phyloP scores from a whole-genome alignment of 23 tunicate genomes.

The Oikopleura albicans region DNA sequence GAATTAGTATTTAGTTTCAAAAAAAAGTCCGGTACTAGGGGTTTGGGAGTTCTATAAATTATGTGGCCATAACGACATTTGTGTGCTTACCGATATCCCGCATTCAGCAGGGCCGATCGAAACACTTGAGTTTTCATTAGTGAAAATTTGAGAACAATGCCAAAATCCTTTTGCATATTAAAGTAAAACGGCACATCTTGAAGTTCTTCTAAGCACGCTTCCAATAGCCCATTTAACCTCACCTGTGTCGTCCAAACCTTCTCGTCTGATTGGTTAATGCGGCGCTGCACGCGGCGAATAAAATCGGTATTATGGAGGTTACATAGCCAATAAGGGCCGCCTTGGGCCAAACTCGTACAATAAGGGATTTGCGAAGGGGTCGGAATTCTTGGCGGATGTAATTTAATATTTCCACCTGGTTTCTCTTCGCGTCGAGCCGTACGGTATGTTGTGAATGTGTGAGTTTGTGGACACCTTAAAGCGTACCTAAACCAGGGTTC shows the following conservation, averaged over 20 bases:
- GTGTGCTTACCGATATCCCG: slow-evolving; percentile 22
- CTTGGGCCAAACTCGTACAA: slow-evolving; percentile 25
- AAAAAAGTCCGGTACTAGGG: too few species aligned
- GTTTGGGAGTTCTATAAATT: too few species aligned
- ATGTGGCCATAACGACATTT: not conserved
- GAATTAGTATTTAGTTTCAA: too few species aligned
- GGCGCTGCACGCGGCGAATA: slow-evolving; percentile 21
- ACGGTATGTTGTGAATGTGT: not conserved
- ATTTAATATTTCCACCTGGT: not conserved
- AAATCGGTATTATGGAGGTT: slow-evolving; percentile 39
- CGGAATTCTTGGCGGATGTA: not conserved
- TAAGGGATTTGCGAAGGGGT: not conserved
- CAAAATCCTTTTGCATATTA: slow-evolving; percentile 42
- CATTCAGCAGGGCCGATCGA: slow-evolving; percentile 44
- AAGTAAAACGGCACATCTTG: slow-evolving; percentile 69
- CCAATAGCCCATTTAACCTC: not conserved
- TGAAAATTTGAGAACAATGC: slow-evolving; percentile 24
- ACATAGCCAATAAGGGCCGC: slow-evolving; percentile 79
- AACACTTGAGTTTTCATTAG: not conserved
- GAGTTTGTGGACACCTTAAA: not conserved
- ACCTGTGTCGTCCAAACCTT: slow-evolving; percentile 7
- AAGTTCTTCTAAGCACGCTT: slow-evolving; percentile 37
- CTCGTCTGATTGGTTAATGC: slow-evolving; percentile 24
- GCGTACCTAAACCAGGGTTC: not conserved
- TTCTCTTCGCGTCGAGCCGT: not conserved